Evolutionary conservation across 2,113 vertebrate genomes (phyloP), one percentile per base, ranked within the genome.

Genomic region (Ancistrus triradiatus): DNA sequence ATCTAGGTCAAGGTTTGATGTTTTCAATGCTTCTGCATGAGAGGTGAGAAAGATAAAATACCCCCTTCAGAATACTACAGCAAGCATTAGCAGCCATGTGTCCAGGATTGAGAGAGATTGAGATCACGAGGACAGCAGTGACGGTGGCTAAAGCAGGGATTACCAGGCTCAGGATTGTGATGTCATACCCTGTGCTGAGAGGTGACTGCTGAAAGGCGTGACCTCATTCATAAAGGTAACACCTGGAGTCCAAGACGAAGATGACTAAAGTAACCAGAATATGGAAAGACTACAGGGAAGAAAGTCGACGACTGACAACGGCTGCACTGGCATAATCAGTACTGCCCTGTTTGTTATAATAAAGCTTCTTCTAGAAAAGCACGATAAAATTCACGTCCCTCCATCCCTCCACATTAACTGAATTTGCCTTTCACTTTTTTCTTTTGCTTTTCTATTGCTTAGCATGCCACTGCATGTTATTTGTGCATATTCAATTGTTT

Each of bases 91-190:
- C 48, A 62, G 73, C 42, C 33, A 25, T 47, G 31, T 66, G 52
- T 63, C 38, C 48, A 31, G 44, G 51, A 67, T 63, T 51, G 63
- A 51, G 52, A 55, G 56, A 33, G 64, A 63, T 68, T 71, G 73
- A 51, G 53, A 69, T 74, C 66, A 69, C 42, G 71, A 38, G 42
- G 61, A 60, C 27, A 40, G 64, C 56, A 66, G 56, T 58, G 59
- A 63, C 37, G 52, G 44, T 7, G 31, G 57, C 67, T 70, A 68
- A 61, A 51, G 53, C 70, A 48, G 50, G 51, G 73, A 78, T 74
- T 74, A 66, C 49, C 22, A 57, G n/a, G 38, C 25, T 51, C 18
- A 14, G 47, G 56, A 46, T 64, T 62, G 63, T 68, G 66, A 74
- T 72, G 74, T 74, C 59, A 74, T 51, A 27, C 15, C 21, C 40